A percentile compares a stretch with the other conserved stretches of the same genome.
Conservation (phyloP, 2,888 invertebrate genomes). For the Ptilodon capucinus region DNA sequence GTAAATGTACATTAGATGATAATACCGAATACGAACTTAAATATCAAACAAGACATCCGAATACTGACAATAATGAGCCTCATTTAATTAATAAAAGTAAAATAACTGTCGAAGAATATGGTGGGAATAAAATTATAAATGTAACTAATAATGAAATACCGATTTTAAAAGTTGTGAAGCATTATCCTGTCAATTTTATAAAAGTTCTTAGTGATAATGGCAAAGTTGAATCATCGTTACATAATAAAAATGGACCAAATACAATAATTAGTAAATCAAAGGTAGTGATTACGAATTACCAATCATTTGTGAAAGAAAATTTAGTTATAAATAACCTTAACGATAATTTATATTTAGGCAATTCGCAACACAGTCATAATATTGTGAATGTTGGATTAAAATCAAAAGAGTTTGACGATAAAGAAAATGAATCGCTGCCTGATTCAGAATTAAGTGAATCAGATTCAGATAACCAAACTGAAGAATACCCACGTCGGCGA, state of each 20-base stretch:
- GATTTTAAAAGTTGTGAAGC: slow-evolving; percentile 24
- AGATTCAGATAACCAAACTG: not conserved
- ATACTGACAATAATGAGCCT: slow-evolving; percentile 21
- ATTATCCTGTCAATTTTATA: slow-evolving; percentile 12
- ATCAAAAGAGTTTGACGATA: not conserved
- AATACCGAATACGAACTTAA: slow-evolving; percentile 25
- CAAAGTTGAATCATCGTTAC: slow-evolving; percentile 14
- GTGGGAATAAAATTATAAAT: slow-evolving; percentile 11
- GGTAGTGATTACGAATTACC: not conserved
- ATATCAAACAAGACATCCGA: slow-evolving; percentile 27
- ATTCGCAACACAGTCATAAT: not conserved
- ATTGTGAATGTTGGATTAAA: no score
- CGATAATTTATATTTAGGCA: not conserved
- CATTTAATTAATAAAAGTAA: slow-evolving; percentile 27
- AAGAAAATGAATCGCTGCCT: no score
- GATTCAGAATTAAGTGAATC: no score
- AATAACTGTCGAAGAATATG: slow-evolving; percentile 22
- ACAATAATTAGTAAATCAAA: not conserved
- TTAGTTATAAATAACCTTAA: not conserved
- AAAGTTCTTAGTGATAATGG: slow-evolving; percentile 23
- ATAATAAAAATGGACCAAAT: not conserved
- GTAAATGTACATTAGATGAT: slow-evolving; percentile 8
- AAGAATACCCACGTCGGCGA: no score
- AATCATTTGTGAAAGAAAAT: not conserved
- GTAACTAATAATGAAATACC: slow-evolving; percentile 14